phyloP scores from a whole-genome alignment of 2,113 vertebrate species.

The Myotis brandtii region DNA sequence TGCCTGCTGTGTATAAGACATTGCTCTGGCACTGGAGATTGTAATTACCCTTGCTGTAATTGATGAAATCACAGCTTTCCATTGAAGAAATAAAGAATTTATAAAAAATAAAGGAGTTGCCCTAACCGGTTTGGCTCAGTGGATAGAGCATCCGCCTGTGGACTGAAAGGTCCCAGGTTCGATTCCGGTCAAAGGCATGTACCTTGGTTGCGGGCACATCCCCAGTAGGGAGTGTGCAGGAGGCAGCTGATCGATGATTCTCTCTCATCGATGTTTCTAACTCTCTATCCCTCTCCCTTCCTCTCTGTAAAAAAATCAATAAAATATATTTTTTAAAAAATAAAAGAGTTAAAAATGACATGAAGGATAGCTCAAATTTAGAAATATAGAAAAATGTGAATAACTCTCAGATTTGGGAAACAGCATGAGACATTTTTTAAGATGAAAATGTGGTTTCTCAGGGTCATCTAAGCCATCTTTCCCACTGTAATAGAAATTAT shows the following conservation, averaged over 20 bases:
- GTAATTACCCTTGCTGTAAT: not conserved
- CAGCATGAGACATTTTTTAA: not conserved
- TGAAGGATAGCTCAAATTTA: not conserved
- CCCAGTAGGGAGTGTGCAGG: no score
- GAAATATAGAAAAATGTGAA: not conserved
- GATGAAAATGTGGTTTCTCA: not conserved
- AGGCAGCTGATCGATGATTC: no score
- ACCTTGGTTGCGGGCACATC: no score
- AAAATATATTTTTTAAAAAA: no score
- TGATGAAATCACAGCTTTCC: not conserved
- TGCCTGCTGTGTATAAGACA: not conserved
- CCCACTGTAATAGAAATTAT: not conserved
- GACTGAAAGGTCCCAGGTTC: no score
- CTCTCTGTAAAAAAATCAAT: no score
- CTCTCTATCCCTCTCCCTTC: no score
- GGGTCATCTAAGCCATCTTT: not conserved
- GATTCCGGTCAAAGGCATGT: no score
- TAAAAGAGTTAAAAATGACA: not conserved
- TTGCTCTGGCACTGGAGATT: not conserved
- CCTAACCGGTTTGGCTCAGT: no score
- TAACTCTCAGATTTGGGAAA: not conserved
- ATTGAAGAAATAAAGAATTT: not conserved
- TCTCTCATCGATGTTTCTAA: no score
- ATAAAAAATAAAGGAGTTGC: not conserved
- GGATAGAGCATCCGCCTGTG: no score